Base-by-base conservation (phyloP, 2,888 invertebrate genomes). In the Standfussiana lucernea region DNA sequence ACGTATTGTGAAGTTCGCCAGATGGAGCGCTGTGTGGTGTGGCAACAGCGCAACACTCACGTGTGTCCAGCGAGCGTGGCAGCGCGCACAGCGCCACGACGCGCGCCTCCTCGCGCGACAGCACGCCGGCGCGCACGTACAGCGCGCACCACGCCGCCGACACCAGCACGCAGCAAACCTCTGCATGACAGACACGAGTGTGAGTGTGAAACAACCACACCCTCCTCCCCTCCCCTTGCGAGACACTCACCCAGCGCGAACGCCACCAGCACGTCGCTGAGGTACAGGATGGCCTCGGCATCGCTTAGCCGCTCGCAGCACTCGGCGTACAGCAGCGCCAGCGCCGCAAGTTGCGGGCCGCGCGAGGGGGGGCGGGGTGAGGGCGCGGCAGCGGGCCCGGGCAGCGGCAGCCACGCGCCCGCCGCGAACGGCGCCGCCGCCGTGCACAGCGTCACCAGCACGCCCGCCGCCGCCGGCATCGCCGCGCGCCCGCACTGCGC, bases 271-370 rank as follows among this genome's bases (percentile, higher is more conserved):
- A 91, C 83, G 77, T 91, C 90, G 8, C 74, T 72, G 18, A 86
- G 72, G 62, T 91, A 88, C 74, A 95, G 75, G 53, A 90, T 88
- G 42, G 95, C 95, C 79, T 93, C 95, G 8, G 92, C 93, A 66
- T 92, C 92, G 11, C 89, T 74, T 74, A 95, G 86, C 61, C 92
- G 87, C 80, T 90, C 90, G 83, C 95, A 94, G 85, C 95, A 95
- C 82, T 95, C 94, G 35, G 89, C 91, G 82, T 94, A 95, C 74
- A 95, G 83, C 86, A 95, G 86, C 79, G 86, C 73, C 68, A 95
- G 88, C 21, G 94, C 94, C n/a, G 92, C 91, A 72, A 92, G 75
- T 79, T 79, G 80, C 61, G 50, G 67, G 56, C 68, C 72, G 42
- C 71, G 81, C n/a, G n/a, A n/a, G 67, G 8, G 11, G 92, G n/a